A percentile compares a stretch with the other conserved stretches of the same genome.
phyloP scores from a whole-genome alignment of 2,113 vertebrate species.

The Steatornis caripensis region DNA sequence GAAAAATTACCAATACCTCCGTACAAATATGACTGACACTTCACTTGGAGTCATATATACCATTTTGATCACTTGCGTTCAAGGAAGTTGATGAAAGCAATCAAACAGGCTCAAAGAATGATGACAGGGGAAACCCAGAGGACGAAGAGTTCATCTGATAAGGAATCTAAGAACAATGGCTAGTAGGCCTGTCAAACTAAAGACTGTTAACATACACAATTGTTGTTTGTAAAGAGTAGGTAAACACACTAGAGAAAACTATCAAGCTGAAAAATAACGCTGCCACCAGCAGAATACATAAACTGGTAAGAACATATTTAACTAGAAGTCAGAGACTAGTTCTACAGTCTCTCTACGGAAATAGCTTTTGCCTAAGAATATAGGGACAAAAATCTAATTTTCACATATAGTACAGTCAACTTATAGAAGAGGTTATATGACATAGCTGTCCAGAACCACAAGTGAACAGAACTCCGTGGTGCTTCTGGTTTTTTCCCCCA shows the following conservation, averaged over 20 bases:
- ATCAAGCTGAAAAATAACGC: background rate
- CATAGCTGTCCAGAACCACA: background rate
- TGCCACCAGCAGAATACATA: background rate
- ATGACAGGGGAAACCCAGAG: background rate
- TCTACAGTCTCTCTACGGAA: background rate
- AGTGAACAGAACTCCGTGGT: background rate
- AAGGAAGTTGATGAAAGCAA: background rate
- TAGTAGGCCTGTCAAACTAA: background rate
- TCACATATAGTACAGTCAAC: background rate
- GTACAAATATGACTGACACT: background rate
- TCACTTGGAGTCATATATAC: background rate
- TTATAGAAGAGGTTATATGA: background rate
- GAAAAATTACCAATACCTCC: background rate
- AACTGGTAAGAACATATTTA: background rate
- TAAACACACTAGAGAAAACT: background rate
- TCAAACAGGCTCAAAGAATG: background rate
- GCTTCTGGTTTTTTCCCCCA: background rate
- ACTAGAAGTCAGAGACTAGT: background rate
- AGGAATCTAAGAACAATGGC: background rate
- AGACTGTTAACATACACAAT: background rate
- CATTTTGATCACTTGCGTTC: background rate
- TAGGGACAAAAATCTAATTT: background rate
- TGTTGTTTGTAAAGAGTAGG: background rate
- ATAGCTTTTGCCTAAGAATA: background rate
- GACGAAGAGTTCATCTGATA: background rate